Base-by-base conservation (phyloP, 1,140 invertebrate species). In the Polypedilum vanderplanki region DNA sequence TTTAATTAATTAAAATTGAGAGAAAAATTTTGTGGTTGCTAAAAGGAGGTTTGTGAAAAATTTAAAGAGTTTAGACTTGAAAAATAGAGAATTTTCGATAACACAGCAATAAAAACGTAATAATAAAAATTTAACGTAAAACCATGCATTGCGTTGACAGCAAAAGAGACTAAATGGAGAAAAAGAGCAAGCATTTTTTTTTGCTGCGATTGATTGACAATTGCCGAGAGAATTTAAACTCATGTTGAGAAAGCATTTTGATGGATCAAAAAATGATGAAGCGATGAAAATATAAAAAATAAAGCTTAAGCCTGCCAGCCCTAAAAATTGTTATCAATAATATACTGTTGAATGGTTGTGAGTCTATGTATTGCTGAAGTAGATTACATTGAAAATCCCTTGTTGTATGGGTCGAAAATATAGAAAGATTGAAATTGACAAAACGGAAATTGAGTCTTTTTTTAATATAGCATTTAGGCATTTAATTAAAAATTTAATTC, bases 321-420 rank as follows among this genome's bases (percentile, higher is more conserved):
- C 46, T 57, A 57, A 57, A 57, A 57, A 57, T 57, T 57, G 46
- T n/a, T 57, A 57, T 57, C 46, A 57, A 57, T 57, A 57, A 57
- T n/a, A 57, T 57, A n/a, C 46, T 57, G 46, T 57, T 57, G 46
- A 57, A n/a, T 57, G 4, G 1, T 57, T 0, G 3, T 33, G 24
- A 33, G 24, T 33, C 2, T 33, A 5, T 57, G 3, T 57, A n/a
- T 57, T 57, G 46, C 46, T 57, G 24, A 33, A 33, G 24, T 33
- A 57, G 46, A 57, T 57, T 57, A 57, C 46, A 57, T 15, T 12
- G 3, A 57, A 57, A 57, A 57, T 57, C 46, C 46, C 46, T n/a
- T 57, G 46, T 15, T 5, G 5, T 33, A 33, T 1, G 5, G 24
- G 24, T 33, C 24, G 24, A 33, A 33, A 5, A 33, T 1, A 33